Evolutionary conservation across 2,797 vertebrate species (phyloP), one percentile per base, ranked within the genome.

Genomic region (Setipinna tenuifilis): DNA sequence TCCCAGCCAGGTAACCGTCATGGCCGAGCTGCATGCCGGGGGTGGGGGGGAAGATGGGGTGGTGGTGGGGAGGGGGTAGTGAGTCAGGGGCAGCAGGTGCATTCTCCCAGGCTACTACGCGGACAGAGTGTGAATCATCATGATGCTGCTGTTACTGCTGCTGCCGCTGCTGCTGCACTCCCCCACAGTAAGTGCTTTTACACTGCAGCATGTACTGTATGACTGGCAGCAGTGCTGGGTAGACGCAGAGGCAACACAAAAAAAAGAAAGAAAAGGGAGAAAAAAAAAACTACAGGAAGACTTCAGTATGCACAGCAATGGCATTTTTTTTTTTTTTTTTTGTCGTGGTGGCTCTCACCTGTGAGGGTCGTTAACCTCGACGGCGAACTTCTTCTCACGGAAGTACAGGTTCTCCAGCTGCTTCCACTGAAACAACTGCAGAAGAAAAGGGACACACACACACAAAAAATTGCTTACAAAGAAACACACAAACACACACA

Each of bases 401-500:
- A 99, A 99, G 94, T 99, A 99, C 89, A 99, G 94, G 87, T 99
- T 99, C 94, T 99, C 98, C 89, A 99, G 94, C 92, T 98, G 97
- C 87, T 98, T 98, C 98, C 98, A 99, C 90, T 97, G 97, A 94
- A 98, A 99, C 91, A 99, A 92, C 98, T 98, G 90, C 54, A 87
- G 87, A 78, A 44, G 82, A 88, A 85, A 68, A 84, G 31, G 25
- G 71, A 75, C 28, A 84, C 35, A 59, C 31, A 59, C 80, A 87
- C 25, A 89, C 85, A 82, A 83, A 82, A 16, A 61, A 54, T n/a
- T 23, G 50, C 50, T 41, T 25, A 65, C 50, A 54, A 58, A 65
- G 23, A 86, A 25, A 83, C 57, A 50, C 17, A 31, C 83, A 58
- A 7, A 83, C 85, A 44, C 89, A 71, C 82, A 68, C 71, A 81